These are phyloP conservation scores for Sweltsa coloradensis DNA, from an alignment of 1,140 invertebrate genomes.

Conservation along the genomic window DNA sequence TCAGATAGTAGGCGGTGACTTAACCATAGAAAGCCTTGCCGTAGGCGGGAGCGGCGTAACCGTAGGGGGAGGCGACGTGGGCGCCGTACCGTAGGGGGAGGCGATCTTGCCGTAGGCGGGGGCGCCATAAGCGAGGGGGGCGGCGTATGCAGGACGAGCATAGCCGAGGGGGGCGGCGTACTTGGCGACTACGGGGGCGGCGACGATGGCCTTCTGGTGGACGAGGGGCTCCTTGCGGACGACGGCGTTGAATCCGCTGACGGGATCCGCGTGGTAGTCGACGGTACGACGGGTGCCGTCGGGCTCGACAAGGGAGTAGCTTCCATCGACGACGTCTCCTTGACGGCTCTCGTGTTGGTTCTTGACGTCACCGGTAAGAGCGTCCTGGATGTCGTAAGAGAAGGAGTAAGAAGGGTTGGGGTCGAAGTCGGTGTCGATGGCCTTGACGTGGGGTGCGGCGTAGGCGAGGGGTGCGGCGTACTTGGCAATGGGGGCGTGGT, in stretches of 20 bases:
- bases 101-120: not conserved
- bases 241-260: slow-evolving; percentile 33
- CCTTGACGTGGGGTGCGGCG: no score
- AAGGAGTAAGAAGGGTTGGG: slow-evolving; percentile 39
- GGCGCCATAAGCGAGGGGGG: no score
- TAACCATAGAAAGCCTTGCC: no score
- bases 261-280: slow-evolving; percentile 33
- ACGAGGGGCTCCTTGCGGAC: slow-evolving; percentile 19
- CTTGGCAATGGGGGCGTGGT: slow-evolving; percentile 21
- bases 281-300: slow-evolving; percentile 34
- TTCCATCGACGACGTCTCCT: slow-evolving; percentile 33
- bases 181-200: not conserved
- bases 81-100: slow-evolving; percentile 5
- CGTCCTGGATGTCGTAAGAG: slow-evolving; percentile 41
- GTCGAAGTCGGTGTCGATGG: slow-evolving; percentile 28
- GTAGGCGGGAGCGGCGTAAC: slow-evolving; percentile 1
- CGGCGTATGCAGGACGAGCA: not conserved
- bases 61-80: not conserved
- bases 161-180: slow-evolving; percentile 2
- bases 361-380: slow-evolving; percentile 39
- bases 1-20: no score
- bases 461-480: slow-evolving; percentile 29
- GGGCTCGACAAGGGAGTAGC: slow-evolving; percentile 37
- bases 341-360: slow-evolving; percentile 34
- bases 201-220: no score